Base-by-base conservation (phyloP, 2,888 invertebrate genomes). In the Timandra comae region DNA sequence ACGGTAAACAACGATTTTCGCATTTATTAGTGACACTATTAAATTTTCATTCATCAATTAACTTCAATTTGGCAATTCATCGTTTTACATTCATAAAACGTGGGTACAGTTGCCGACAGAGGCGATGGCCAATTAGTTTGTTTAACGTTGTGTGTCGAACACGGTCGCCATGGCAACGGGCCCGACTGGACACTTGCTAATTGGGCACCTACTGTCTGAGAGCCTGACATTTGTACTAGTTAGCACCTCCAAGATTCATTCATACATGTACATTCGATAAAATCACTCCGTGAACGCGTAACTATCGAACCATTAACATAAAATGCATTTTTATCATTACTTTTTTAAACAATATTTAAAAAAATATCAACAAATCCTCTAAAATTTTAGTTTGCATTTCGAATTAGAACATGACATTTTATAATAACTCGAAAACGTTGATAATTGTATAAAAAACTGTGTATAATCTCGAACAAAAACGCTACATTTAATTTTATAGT, bases 121-220 rank as follows among this genome's bases (percentile, higher is more conserved):
- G 65, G 63, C 63, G 59, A 44, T 46, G 56, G 51, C 65, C 78
- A 77, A 79, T 78, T 77, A 78, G 75, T 71, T 77, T 71, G 76
- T 78, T 77, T 73, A 73, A 68, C 70, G 65, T 61, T 52, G 67
- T 69, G 59, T 58, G 56, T 46, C 52, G 56, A 55, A 51, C 48
- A 43, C 40, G 63, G 73, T 71, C 64, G 64, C 63, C 59, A 69
- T 69, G 61, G 66, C 58, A 51, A 72, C 75, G 56, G 61, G 59
- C 57, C 58, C 49, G 49, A 52, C 58, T 52, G 56, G 61, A 59
- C 63, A 63, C 60, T 62, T 67, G 73, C 63, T 78, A 81, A 80
- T 80, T 79, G 77, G 57, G 49, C 55, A 34, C 56, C 52, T 52
- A 51, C 56, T 50, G 63, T 55, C 60, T 55, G 56, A 55, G 52